Conservation (phyloP, 2,113 vertebrate species). For the Phyllostomus hastatus region DNA sequence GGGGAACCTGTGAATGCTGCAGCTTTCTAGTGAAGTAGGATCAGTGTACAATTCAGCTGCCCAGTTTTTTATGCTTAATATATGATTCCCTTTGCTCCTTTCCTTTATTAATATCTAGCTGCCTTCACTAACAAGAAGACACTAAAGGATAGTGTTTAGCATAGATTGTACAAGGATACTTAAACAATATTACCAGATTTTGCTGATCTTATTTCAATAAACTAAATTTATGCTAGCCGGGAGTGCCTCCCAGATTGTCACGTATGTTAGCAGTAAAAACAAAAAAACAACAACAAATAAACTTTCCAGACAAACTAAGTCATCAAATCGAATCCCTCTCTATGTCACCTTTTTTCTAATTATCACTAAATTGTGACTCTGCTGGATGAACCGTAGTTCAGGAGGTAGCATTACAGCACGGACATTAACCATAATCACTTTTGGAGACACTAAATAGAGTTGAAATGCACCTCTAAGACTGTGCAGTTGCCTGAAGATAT, state of each 20-base stretch:
- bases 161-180: background rate
- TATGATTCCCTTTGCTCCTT: no score
- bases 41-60: no score
- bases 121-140: background rate
- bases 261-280: conserved; percentile 36
- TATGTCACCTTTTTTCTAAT: conserved; percentile 56
- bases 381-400: conserved; percentile 5
- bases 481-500: background rate
- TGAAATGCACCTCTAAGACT: background rate
- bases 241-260: conserved; percentile 39
- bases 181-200: background rate
- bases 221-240: conserved; percentile 18
- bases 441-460: background rate
- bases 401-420: conserved; percentile 28
- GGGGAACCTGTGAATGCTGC: no score
- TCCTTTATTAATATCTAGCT: no score
- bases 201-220: conserved; percentile 32
- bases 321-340: background rate
- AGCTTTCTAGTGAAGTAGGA: no score
- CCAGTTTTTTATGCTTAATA: no score
- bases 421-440: conserved; percentile 10
- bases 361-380: conserved; percentile 32
- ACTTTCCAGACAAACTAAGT: conserved; percentile 7
- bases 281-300: background rate
- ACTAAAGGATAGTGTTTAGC: background rate